Evolutionary conservation across 37 sponge, comb jelly and placozoan species (phyloP).

Genomic region (Chondrilla cf. caribensis): DNA sequence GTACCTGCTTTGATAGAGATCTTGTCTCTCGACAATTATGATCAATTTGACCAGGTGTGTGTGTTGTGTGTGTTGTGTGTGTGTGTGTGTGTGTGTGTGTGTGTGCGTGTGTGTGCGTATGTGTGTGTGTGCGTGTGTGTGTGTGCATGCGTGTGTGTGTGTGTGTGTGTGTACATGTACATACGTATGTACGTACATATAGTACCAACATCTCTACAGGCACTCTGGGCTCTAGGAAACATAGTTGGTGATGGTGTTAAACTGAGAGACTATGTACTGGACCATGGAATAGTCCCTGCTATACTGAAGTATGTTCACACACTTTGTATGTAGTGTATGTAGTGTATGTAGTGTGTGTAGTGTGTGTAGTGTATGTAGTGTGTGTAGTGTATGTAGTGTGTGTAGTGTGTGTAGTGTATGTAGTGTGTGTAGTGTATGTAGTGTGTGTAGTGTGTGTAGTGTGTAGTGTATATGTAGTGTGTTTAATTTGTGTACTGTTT

Average conservation of each 20-base stretch:
- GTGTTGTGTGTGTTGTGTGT: no score
- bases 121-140: conserved; percentile 25
- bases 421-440: no score
- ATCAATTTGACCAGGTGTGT: conserved; percentile 61
- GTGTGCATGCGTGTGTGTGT: conserved; percentile 13
- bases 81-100: no score
- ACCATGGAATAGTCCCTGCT: conserved; percentile 22
- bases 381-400: no score
- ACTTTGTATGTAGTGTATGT: no score
- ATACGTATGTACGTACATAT: not conserved
- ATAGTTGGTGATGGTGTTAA: conserved; percentile 65
- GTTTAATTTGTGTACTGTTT: no score
- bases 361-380: no score
- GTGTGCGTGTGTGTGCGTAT: conserved; percentile 1
- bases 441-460: no score
- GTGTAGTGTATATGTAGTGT: no score
- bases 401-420: no score
- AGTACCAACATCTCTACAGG: conserved; percentile 18
- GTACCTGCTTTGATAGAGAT: conserved; percentile 53
- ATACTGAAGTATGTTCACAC: not conserved
- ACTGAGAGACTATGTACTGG: conserved; percentile 56
- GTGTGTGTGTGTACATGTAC: not conserved
- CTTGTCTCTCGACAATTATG: conserved; percentile 18
- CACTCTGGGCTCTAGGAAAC: conserved; percentile 71
- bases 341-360: no score